Base-by-base conservation (phyloP, 1,140 invertebrate species). In the Magallana angulata region DNA sequence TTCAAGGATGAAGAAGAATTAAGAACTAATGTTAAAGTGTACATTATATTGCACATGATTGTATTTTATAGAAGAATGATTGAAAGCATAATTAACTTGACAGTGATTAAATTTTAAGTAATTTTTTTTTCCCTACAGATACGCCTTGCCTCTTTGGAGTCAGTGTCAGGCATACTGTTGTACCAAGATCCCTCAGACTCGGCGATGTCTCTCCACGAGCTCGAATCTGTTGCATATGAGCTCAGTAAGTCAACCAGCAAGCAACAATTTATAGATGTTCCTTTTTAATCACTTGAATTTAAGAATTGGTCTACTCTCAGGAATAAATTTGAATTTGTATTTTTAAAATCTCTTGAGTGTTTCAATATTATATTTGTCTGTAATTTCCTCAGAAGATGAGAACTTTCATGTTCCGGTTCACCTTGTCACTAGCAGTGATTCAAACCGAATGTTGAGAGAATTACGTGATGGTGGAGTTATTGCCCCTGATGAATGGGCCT, bases 401-500 rank as follows among this genome's bases (percentile, higher is more conserved):
- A 14, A 11, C 7, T 76, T 76, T 12, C 24, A 9, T 1, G 30
- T 76, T 12, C 68, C 68, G 11, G 24, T 76, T 12, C 68, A 36
- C 14, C 8, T 36, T 6, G 68, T 76, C 8, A 30, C 68, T 30
- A 30, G 4, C 8, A 18, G 18, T 36, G 68, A 76, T 76, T 18
- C 68, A 30, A 30, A 36, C 9, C 9, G 68, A 30, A 18, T 76
- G 1, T 12, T 76, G 68, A 76, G 36, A 76, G 24, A 18, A 30
- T 30, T 76, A 3, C 68, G 9, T 18, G 36, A 12, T 76, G 68
- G 8, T n/a, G 60, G 68, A 76, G 68, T 76, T 76, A 30, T 30
- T 76, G 68, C 68, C 68, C 68, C 68, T 76, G 24, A 76, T 30
- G 68, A 76, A 12, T 76, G 68, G 68, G 12, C n/a, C 16, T 8